phyloP scores from a whole-genome alignment of 1,140 invertebrate genomes.

The Drosophila mayri region DNA sequence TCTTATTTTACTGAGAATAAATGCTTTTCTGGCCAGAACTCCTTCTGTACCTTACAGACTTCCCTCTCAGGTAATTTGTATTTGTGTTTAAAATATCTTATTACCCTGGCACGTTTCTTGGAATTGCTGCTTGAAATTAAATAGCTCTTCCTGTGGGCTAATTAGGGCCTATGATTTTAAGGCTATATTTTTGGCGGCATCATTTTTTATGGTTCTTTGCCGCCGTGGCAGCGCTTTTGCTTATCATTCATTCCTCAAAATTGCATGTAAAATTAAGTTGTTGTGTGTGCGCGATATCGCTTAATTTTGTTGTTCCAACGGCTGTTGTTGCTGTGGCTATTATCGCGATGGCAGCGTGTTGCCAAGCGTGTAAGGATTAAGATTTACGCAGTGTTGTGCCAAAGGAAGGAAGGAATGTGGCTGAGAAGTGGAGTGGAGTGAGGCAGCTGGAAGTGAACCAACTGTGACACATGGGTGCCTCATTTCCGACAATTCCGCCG shows the following conservation, averaged over 20 bases:
- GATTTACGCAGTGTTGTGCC: conserved; percentile 69
- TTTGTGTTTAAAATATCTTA: conserved; percentile 1
- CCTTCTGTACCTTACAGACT: not conserved
- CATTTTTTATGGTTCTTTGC: conserved; percentile 24
- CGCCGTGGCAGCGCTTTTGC: conserved; percentile 3
- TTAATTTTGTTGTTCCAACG: conserved; percentile 51
- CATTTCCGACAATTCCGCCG: conserved; percentile 64
- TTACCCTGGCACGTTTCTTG: not conserved
- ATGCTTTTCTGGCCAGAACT: not conserved
- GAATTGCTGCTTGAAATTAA: conserved; percentile 2
- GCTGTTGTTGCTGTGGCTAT: conserved; percentile 47
- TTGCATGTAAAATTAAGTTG: conserved; percentile 53
- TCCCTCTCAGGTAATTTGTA: not conserved
- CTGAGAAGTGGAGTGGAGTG: conserved; percentile 2
- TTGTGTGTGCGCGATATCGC: conserved; percentile 13
- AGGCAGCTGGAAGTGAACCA: conserved; percentile 37
- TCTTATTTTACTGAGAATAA: not conserved
- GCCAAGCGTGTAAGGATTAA: conserved; percentile 75
- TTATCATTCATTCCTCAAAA: conserved; percentile 41
- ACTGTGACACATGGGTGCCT: conserved; percentile 76
- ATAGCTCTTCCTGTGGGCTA: not conserved
- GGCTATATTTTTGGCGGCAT: not conserved
- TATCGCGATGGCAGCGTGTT: conserved; percentile 66
- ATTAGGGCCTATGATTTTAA: conserved; percentile 31
- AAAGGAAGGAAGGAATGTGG: conserved; percentile 53